These are phyloP conservation scores for Cerastis rubricosa DNA, from an alignment of 2,888 invertebrate genomes.

Conservation along the genomic window DNA sequence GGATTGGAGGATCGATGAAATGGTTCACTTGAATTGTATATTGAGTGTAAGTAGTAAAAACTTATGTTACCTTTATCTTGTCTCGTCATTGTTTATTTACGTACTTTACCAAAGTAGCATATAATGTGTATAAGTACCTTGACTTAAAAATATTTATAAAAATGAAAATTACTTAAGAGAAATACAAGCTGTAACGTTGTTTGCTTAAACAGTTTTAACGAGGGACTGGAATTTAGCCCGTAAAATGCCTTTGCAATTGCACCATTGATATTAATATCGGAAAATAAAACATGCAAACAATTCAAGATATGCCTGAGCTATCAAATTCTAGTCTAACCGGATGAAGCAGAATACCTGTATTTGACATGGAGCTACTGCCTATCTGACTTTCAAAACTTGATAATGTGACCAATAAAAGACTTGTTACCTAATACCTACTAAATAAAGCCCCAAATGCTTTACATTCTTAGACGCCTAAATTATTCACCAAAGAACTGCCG, in stretches of 20 bases:
- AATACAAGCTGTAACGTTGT: not conserved
- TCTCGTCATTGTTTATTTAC: not conserved
- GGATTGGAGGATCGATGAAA: slow-evolving; percentile 1
- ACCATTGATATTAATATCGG: not conserved
- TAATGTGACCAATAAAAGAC: not conserved
- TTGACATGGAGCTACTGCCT: not conserved
- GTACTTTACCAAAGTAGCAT: not conserved
- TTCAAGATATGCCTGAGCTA: not conserved
- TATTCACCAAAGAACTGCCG: slow-evolving; percentile 25
- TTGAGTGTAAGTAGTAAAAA: not conserved
- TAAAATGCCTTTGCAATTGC: not conserved
- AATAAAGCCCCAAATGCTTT: not conserved
- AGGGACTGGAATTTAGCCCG: not conserved
- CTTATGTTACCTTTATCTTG: not conserved
- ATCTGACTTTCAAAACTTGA: not conserved
- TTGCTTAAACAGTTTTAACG: not conserved
- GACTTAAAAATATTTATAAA: not conserved
- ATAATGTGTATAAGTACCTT: not conserved
- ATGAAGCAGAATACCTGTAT: not conserved
- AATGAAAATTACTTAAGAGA: not conserved
- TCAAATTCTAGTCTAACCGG: not conserved
- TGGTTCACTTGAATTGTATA: not conserved
- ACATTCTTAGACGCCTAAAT: slow-evolving; percentile 10
- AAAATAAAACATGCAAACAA: not conserved
- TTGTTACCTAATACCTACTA: too few relatives aligned